Base-by-base conservation (phyloP, 2,797 vertebrate genomes). In the Melanotaenia maccullochi region DNA sequence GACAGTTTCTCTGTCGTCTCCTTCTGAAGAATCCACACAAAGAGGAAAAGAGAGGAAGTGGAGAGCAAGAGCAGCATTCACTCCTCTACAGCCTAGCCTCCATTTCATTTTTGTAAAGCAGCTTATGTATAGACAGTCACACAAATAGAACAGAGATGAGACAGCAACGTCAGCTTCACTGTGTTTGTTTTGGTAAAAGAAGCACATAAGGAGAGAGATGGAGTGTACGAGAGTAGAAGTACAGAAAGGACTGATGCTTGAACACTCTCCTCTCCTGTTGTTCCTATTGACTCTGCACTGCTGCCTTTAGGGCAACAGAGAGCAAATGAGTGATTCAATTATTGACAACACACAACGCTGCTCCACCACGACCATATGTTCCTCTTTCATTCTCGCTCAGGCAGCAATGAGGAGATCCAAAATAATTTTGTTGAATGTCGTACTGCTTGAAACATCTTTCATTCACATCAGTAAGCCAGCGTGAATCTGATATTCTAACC, bases 251-350 rank as follows among this genome's bases (percentile, higher is more conserved):
- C 76, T 5, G 73, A 71, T 38, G 81, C 75, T 66, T 65, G 59
- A 79, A 75, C 79, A 79, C 71, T 47, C 59, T 68, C 55, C 68
- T 73, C 75, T 79, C 51, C n/a, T 24, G 72, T 72, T 54, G 68
- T 56, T 85, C 69, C 83, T 78, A 81, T 72, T 83, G 79, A 85
- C 86, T 85, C 47, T 55, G 64, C 52, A 30, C 65, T 28, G n/a
- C 35, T 0, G 84, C 72, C 85, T 89, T 65, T 69, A 3, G 85
- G 90, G 86, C 79, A 71, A 38, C 59, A 73, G 71, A 74, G 77
- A 62, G 59, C 47, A 56, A 86, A 69, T 73, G 75, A 87, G 71
- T 73, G 88, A 91, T 87, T 92, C 72, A 89, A 87, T 87, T 89
- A 92, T 89, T 90, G 90, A 91, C 86, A 76, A 65, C 14, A 32